Percentiles rank a stretch among this genome's conserved stretches.
phyloP scores from a whole-genome alignment of 1,140 invertebrate genomes.

The Drosophila guanche region DNA sequence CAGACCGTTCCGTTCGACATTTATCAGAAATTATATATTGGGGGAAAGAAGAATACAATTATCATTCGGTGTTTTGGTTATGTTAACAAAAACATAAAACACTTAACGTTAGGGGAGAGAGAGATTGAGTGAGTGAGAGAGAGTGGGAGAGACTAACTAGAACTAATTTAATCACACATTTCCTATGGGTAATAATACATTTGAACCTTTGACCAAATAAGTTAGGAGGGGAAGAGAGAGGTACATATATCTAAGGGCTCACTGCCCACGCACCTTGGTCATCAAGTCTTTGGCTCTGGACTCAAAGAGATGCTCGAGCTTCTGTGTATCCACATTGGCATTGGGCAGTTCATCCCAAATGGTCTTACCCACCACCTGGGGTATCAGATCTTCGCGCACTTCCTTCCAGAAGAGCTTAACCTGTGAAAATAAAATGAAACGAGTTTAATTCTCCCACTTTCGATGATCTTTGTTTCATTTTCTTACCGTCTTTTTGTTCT shows the following conservation, averaged over 20 bases:
- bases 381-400: constrained; percentile 92
- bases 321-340: constrained; percentile 94
- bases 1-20: constrained; percentile 63
- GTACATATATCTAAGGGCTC: constrained; percentile 13
- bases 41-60: constrained; percentile 68
- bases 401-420: constrained; percentile 99
- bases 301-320: constrained; percentile 98
- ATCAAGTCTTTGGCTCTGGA: constrained; percentile 97
- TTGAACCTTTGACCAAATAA: constrained; percentile 49
- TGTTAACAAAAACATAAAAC: constrained; percentile 48
- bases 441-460: background rate
- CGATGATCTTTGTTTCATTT: background rate
- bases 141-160: constrained; percentile 16
- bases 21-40: constrained; percentile 53
- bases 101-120: constrained; percentile 18
- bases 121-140: too few species aligned
- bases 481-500: constrained; percentile 96
- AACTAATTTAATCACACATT: constrained; percentile 58
- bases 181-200: constrained; percentile 11
- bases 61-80: constrained; percentile 68
- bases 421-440: constrained; percentile 20
- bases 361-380: constrained; percentile 88
- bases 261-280: constrained; percentile 89
- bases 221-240: background rate
- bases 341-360: constrained; percentile 97